Evolutionary conservation across 2,888 invertebrate species (phyloP), one percentile per base, ranked within the genome.

Genomic region (Lapara coniferarum): DNA sequence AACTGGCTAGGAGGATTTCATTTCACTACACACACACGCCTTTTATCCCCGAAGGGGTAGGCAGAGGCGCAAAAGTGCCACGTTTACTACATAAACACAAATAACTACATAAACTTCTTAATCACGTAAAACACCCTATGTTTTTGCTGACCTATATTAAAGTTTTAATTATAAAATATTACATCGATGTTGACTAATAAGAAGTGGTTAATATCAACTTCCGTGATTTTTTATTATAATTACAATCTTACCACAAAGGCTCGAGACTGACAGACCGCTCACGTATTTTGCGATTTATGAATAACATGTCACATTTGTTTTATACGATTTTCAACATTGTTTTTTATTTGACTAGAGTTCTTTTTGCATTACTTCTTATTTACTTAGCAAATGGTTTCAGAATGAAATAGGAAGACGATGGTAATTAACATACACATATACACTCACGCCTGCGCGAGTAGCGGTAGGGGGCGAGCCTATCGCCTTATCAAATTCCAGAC

Each of bases 151-250:
- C 12, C 55, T 55, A 19, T 68, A 71, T 67, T 68, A 72, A 69
- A 67, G 63, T 71, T 70, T 69, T 71, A 71, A 74, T 73, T 71
- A 73, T 71, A 70, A 75, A 76, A 74, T 71, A 71, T 75, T 70
- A 77, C 75, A 78, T 77, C 75, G 76, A 74, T 76, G 75, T 77
- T 71, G 72, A 71, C 74, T 71, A 74, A 74, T 69, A 72, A 71
- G 71, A 58, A 72, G 71, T 73, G 77, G 76, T 77, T 76, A 78
- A 78, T 78, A 80, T 75, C 72, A 74, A 79, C 80, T 83, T 82
- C 83, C 83, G 81, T 75, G 80, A 74, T 81, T 81, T 81, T 82
- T 82, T 77, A 79, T 74, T 70, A 71, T 75, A 77, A 79, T 77
- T 78, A 77, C 70, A 69, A 69, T 74, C 66, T 69, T 72, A 74